Evolutionary conservation across 2,888 invertebrate genomes (phyloP).

Genomic region (Pelosia muscerda): DNA sequence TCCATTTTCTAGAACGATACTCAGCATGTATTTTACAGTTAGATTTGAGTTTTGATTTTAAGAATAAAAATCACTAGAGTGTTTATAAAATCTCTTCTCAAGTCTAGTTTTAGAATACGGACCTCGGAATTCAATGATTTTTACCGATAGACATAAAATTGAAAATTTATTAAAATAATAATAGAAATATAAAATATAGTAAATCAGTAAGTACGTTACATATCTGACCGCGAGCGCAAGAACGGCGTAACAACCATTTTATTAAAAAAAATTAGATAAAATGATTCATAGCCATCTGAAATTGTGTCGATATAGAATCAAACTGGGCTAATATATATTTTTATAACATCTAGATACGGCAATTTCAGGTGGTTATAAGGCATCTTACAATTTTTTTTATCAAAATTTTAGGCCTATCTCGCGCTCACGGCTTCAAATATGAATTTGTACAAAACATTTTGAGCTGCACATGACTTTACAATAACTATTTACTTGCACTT

Average conservation of each 20-base stretch:
- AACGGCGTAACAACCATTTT: background rate
- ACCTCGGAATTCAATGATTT: background rate
- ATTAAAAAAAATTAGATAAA: background rate
- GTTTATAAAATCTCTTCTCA: too few relatives aligned
- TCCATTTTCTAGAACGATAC: too few relatives aligned
- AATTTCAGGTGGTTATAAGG: background rate
- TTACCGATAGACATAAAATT: background rate
- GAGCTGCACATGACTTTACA: background rate
- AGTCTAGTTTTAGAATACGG: too few relatives aligned
- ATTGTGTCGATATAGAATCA: too few relatives aligned
- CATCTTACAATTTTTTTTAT: background rate
- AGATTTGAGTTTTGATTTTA: too few relatives aligned
- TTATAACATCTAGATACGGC: too few relatives aligned
- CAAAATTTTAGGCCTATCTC: background rate
- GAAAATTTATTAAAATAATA: background rate
- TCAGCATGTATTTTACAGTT: too few relatives aligned
- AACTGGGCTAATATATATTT: too few relatives aligned
- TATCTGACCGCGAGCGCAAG: background rate
- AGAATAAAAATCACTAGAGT: too few relatives aligned
- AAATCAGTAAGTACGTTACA: background rate
- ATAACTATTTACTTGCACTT: background rate
- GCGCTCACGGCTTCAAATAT: background rate
- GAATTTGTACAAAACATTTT: background rate
- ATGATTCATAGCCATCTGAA: background rate
- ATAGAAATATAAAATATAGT: background rate